phyloP scores from a whole-genome alignment of 35 echinoderm and acorn worm genomes.

The Stichopus chloronotus region DNA sequence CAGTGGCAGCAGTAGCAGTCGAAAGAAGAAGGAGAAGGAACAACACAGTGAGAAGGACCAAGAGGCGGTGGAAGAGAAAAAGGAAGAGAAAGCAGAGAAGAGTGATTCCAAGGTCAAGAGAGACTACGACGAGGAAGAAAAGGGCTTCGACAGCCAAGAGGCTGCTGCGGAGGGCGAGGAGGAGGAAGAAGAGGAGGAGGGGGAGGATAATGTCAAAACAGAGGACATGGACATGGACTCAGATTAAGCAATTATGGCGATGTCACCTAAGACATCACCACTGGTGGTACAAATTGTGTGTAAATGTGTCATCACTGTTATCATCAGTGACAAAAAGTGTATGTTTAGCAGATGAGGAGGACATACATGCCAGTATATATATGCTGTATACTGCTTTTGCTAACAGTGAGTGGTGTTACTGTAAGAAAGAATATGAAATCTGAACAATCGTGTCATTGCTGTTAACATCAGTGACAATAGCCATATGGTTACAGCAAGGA shows the following conservation, averaged over 20 bases:
- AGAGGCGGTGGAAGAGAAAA: conserved; percentile 11
- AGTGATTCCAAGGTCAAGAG: conserved; percentile 75
- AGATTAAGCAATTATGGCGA: conserved; percentile 24
- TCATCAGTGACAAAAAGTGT: too few relatives aligned
- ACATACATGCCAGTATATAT: too few relatives aligned
- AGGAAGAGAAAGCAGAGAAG: conserved; percentile 63
- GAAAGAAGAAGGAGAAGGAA: conserved; percentile 70
- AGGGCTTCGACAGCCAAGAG: conserved; percentile 81
- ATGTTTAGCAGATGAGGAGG: too few relatives aligned
- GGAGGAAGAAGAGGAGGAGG: conserved; percentile 34
- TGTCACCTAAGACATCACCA: too few relatives aligned
- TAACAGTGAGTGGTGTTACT: too few relatives aligned
- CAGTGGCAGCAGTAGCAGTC: conserved; percentile 59
- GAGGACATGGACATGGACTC: conserved; percentile 90
- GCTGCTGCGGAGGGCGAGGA: neutral
- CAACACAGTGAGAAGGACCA: conserved; percentile 63
- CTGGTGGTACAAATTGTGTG: too few relatives aligned
- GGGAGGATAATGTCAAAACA: conserved; percentile 67
- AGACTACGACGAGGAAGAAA: conserved; percentile 90
- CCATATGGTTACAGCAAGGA: too few relatives aligned
- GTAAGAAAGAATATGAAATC: too few relatives aligned
- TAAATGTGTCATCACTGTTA: too few relatives aligned
- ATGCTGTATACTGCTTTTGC: too few relatives aligned
- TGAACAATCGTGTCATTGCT: too few relatives aligned
- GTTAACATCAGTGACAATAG: too few relatives aligned